These are phyloP conservation scores for Trichechus manatus DNA, from an alignment of 2,113 vertebrate genomes.

Conservation along the genomic window DNA sequence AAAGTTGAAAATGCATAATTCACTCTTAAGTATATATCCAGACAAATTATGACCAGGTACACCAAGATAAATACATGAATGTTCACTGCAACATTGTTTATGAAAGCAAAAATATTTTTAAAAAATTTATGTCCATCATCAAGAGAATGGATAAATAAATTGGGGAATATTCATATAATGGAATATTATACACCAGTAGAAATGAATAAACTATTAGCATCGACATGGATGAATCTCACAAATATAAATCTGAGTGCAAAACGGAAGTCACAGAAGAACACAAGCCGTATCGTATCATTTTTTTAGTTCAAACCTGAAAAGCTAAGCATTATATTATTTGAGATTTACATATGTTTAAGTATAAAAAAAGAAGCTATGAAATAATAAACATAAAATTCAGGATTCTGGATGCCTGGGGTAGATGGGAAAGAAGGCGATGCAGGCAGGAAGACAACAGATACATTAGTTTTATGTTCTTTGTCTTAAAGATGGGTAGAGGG, in stretches of 20 bases:
- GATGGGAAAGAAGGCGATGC: not conserved
- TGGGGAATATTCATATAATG: not conserved
- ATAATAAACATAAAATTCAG: slow-evolving; percentile 5
- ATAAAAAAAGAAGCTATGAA: not conserved
- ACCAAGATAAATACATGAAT: not conserved
- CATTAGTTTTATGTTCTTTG: not conserved
- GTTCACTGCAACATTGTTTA: no score
- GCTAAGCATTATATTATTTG: slow-evolving; percentile 14
- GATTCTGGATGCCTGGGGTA: not conserved
- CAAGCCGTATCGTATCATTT: not conserved
- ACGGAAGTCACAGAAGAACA: not conserved
- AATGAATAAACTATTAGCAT: not conserved
- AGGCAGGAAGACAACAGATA: not conserved
- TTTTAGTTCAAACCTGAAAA: not conserved
- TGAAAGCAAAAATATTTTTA: no score
- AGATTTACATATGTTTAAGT: slow-evolving; percentile 11
- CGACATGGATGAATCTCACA: not conserved
- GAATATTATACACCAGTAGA: not conserved
- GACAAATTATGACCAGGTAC: not conserved
- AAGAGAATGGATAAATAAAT: not conserved
- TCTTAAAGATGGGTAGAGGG: not conserved
- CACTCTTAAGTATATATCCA: not conserved
- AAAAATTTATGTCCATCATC: no score
- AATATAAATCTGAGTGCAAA: not conserved
- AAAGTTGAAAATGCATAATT: not conserved